Conservation (phyloP, 2,888 invertebrate genomes). For the Helicoverpa assulta region DNA sequence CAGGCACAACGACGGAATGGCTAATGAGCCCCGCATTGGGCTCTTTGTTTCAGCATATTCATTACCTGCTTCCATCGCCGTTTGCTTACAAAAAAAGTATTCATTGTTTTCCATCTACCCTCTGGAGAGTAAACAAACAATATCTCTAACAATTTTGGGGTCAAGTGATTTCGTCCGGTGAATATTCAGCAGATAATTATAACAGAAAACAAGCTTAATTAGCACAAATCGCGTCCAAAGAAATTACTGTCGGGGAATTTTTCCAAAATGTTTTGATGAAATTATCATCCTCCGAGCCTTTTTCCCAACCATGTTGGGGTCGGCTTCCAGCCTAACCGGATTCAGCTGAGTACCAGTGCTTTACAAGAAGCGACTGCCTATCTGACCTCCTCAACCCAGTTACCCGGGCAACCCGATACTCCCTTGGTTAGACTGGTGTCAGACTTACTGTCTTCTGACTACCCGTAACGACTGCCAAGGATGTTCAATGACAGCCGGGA, state of each 20-base stretch:
- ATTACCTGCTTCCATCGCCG: conserved; percentile 83
- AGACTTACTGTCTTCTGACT: no score
- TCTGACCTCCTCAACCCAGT: no score
- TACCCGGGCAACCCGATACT: no score
- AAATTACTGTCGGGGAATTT: conserved; percentile 54
- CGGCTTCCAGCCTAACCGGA: no score
- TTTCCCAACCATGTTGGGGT: no score
- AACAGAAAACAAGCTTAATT: conserved; percentile 77
- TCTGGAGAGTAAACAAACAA: conserved; percentile 81
- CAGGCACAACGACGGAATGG: conserved; percentile 81
- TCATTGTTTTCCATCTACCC: conserved; percentile 77
- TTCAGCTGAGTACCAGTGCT: no score
- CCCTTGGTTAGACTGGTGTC: no score
- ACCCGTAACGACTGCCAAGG: no score
- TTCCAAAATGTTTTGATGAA: conserved; percentile 50
- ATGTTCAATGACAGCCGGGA: no score
- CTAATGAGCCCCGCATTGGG: conserved; percentile 84
- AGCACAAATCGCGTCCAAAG: conserved; percentile 67
- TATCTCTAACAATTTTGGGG: conserved; percentile 85
- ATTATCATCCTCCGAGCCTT: no score
- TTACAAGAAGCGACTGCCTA: no score
- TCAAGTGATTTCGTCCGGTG: conserved; percentile 77
- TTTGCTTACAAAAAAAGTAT: conserved; percentile 80
- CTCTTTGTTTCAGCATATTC: conserved; percentile 87
- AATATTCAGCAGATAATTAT: conserved; percentile 80